phyloP scores from a whole-genome alignment of 2,888 invertebrate species.

The Callosobruchus maculatus region DNA sequence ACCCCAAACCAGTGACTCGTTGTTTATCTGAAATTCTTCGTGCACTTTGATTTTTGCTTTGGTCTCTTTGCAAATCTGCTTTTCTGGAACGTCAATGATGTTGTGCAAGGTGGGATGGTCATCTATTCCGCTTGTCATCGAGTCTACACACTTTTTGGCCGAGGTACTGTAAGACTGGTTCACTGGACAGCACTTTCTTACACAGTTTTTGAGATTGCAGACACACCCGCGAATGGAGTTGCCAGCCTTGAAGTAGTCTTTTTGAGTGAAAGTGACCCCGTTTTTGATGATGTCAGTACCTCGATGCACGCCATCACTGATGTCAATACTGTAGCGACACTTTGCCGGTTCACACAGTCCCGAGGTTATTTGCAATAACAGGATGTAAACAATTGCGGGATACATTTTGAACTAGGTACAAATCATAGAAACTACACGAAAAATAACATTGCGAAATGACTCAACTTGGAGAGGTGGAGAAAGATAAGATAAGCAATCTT shows the following conservation, averaged over 20 bases:
- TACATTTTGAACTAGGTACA: background rate
- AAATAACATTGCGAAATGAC: background rate
- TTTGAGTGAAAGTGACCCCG: constrained; percentile 18
- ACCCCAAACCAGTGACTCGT: background rate
- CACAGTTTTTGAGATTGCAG: constrained; percentile 19
- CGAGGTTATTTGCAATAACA: constrained; percentile 1
- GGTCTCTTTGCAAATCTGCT: background rate
- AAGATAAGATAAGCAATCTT: constrained; percentile 4
- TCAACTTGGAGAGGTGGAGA: background rate
- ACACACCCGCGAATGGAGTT: constrained; percentile 18
- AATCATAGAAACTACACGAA: background rate
- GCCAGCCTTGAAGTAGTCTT: constrained; percentile 17
- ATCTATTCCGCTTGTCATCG: constrained; percentile 1
- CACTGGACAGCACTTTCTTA: constrained; percentile 24
- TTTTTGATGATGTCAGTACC: constrained; percentile 22
- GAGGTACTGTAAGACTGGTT: constrained; percentile 19
- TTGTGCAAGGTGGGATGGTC: background rate
- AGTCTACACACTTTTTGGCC: constrained; percentile 5
- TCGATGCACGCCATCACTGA: constrained; percentile 19
- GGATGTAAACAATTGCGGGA: background rate
- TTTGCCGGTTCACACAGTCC: constrained; percentile 2
- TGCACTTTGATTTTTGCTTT: background rate
- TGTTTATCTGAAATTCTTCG: background rate
- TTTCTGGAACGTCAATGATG: background rate
- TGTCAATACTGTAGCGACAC: constrained; percentile 22